phyloP scores from a whole-genome alignment of 2,888 invertebrate species.

The Toxonevra muliebris region DNA sequence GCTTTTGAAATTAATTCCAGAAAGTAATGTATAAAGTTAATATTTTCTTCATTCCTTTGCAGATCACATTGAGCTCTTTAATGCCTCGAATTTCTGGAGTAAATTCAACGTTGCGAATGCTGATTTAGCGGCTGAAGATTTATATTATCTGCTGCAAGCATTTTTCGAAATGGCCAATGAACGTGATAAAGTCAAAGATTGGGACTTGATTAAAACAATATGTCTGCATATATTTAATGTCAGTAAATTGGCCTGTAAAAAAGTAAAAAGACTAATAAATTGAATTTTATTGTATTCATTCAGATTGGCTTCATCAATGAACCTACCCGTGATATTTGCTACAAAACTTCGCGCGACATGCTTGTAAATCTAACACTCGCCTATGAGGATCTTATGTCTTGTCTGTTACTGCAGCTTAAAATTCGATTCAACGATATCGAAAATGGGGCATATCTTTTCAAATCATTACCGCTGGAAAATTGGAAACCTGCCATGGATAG shows the following conservation, averaged over 20 bases:
- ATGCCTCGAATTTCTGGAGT: slow-evolving; percentile 65
- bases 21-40: no score
- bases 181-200: slow-evolving; percentile 68
- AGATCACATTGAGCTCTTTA: slow-evolving; percentile 67
- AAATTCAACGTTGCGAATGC: slow-evolving; percentile 74
- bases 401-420: slow-evolving; percentile 71
- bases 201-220: slow-evolving; percentile 73
- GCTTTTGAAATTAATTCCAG: background rate
- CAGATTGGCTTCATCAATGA: slow-evolving; percentile 79
- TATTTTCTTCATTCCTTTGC: slow-evolving; percentile 7
- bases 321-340: slow-evolving; percentile 76
- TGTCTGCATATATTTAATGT: slow-evolving; percentile 78
- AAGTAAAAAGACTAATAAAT: background rate
- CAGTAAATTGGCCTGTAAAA: slow-evolving; percentile 39
- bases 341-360: slow-evolving; percentile 78
- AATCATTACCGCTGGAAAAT: slow-evolving; percentile 74
- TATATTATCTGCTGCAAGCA: slow-evolving; percentile 79
- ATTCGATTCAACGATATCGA: slow-evolving; percentile 55
- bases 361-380: slow-evolving; percentile 75
- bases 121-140: slow-evolving; percentile 75
- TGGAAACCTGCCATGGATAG: slow-evolving; percentile 77
- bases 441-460: slow-evolving; percentile 71
- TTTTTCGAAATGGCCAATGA: slow-evolving; percentile 83
- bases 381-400: slow-evolving; percentile 76
- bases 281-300: slow-evolving; percentile 7